phyloP scores from a whole-genome alignment of 2,113 vertebrate genomes.

The Rhizomys pruinosus region DNA sequence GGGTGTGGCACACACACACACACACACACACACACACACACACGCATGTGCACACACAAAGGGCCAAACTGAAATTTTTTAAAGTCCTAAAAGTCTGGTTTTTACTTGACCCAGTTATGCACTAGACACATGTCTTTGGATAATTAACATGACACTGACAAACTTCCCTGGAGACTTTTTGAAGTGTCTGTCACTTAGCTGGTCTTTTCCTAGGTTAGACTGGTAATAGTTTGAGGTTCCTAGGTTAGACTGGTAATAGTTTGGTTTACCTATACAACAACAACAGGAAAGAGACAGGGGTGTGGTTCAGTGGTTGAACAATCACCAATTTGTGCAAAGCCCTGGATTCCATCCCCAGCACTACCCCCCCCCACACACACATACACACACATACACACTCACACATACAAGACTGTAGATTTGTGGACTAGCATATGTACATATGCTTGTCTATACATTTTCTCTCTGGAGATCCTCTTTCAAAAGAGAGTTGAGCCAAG shows the following conservation, averaged over 20 bases:
- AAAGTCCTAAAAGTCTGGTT: conserved; percentile 22
- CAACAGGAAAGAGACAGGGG: neutral
- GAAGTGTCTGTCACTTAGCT: neutral
- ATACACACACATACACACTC: neutral
- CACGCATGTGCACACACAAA: neutral
- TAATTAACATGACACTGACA: neutral
- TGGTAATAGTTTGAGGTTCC: neutral
- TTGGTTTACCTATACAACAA: neutral
- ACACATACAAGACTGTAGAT: neutral
- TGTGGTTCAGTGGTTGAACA: neutral
- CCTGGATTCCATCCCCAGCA: neutral
- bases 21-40: neutral
- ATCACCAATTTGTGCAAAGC: neutral
- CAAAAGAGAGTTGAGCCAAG: neutral
- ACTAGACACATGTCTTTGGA: neutral
- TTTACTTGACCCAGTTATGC: neutral
- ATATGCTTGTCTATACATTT: neutral
- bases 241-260: too few species aligned
- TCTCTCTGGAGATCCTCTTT: conserved; percentile 56
- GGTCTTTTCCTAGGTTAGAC: neutral
- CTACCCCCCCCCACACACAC: too few species aligned
- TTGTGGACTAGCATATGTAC: neutral
- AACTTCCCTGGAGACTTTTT: neutral
- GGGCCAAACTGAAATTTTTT: neutral
- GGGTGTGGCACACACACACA: too few species aligned